phyloP scores from a whole-genome alignment of 2,113 vertebrate genomes.

The Sardina pilchardus region DNA sequence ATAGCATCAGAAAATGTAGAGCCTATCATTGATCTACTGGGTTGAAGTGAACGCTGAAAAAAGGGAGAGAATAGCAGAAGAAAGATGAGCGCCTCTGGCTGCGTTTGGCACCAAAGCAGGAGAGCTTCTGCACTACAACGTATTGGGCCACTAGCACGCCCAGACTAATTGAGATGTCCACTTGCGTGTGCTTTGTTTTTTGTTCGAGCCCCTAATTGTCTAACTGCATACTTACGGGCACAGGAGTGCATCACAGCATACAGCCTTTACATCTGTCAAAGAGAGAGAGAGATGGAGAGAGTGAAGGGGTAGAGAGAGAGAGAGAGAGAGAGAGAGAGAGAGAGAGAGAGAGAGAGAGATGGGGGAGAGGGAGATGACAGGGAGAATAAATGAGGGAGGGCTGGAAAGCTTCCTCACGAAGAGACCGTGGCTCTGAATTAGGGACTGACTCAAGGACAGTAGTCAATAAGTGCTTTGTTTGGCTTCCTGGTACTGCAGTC shows the following conservation, averaged over 20 bases:
- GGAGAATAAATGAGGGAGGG: neutral
- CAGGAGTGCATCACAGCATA: neutral
- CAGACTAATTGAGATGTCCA: conserved; percentile 2
- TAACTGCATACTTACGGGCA: neutral
- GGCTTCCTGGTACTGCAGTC: conserved; percentile 49
- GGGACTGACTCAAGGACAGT: conserved; percentile 31
- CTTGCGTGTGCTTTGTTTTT: neutral
- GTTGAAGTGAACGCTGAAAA: conserved; percentile 12
- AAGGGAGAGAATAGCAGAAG: conserved; percentile 17
- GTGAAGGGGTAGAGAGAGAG: neutral
- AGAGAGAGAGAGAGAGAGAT: neutral
- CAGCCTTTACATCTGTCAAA: neutral
- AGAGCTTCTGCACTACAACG: neutral
- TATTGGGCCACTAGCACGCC: neutral
- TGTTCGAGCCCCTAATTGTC: neutral
- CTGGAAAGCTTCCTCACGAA: neutral
- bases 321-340: neutral
- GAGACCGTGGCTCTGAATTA: conserved; percentile 37
- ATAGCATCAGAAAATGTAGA: conserved; percentile 43
- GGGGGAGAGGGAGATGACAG: neutral
- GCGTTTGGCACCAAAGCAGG: neutral
- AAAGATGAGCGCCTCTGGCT: conserved; percentile 5
- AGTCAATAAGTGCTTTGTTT: conserved; percentile 63
- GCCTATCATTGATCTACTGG: conserved; percentile 37
- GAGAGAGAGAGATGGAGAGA: conserved; percentile 5